Conservation (phyloP, 2,888 invertebrate genomes). For the Sminthurinus aureus region DNA sequence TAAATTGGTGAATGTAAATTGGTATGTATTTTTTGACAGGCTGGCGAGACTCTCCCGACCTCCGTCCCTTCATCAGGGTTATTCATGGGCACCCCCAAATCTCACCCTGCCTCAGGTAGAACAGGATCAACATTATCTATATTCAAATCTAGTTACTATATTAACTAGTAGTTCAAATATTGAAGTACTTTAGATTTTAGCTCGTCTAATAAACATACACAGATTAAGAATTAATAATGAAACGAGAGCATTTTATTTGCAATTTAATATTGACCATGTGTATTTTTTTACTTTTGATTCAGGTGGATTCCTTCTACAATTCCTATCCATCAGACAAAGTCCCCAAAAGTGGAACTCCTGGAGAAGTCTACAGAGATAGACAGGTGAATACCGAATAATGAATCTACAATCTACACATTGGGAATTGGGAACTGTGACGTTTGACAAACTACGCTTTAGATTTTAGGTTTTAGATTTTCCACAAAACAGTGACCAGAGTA, state of each 20-base stretch:
- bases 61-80: constrained; percentile 63
- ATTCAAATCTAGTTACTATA: too few species aligned
- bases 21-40: too few species aligned
- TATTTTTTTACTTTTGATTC: constrained; percentile 55
- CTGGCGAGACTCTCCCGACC: constrained; percentile 6
- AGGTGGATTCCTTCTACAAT: constrained; percentile 93
- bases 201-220: too few species aligned
- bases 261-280: too few species aligned
- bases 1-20: too few species aligned
- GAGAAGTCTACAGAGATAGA: constrained; percentile 80
- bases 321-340: constrained; percentile 84
- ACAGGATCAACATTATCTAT: too few species aligned
- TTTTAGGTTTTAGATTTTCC: too few species aligned
- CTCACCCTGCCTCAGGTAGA: constrained; percentile 68
- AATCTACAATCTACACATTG: constrained; percentile 64
- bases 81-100: constrained; percentile 79
- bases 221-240: not conserved
- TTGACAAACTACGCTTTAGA: too few species aligned
- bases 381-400: constrained; percentile 94
- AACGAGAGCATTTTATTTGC: not conserved
- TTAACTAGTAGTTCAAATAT: too few species aligned
- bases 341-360: constrained; percentile 76
- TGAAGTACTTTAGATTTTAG: too few species aligned
- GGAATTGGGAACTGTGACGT: not conserved
- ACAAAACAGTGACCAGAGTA: too few species aligned